Percentiles rank a stretch among this genome's conserved stretches.
Conservation (phyloP, 1,140 invertebrate genomes). For the Drosophila arizonae region DNA sequence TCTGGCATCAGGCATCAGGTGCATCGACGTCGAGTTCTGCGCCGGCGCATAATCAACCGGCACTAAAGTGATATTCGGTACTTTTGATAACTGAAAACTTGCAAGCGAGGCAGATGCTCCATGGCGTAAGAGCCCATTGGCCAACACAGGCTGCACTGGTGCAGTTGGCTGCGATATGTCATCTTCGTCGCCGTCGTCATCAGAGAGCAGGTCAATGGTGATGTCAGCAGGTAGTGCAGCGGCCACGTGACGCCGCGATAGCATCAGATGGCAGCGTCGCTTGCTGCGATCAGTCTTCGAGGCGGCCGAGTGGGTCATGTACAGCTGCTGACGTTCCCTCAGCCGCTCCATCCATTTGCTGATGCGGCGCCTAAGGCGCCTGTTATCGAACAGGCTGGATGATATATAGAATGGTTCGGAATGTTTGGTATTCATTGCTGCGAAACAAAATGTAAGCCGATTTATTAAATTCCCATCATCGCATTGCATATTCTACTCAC, state of each 20-base stretch:
- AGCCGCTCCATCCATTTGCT: conserved; percentile 65
- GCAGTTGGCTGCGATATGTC: neutral
- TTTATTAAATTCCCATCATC: neutral
- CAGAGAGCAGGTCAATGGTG: conserved; percentile 78
- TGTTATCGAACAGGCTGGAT: conserved; percentile 66
- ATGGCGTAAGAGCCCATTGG: conserved; percentile 3
- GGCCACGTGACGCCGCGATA: conserved; percentile 46
- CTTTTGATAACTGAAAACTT: conserved; percentile 23
- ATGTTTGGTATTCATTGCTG: conserved; percentile 75
- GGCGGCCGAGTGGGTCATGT: conserved; percentile 31
- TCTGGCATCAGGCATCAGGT: conserved; percentile 20
- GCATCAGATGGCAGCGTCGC: conserved; percentile 18
- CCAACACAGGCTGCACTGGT: neutral
- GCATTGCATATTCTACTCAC: conserved; percentile 4
- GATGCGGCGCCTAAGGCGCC: conserved; percentile 66
- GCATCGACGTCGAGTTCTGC: conserved; percentile 31
- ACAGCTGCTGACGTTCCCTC: conserved; percentile 48
- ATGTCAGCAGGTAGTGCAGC: conserved; percentile 54
- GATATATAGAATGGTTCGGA: conserved; percentile 79
- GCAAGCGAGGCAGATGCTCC: neutral
- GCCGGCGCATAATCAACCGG: conserved; percentile 44
- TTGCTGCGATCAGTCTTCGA: conserved; percentile 63
- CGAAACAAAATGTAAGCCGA: neutral
- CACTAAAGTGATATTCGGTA: conserved; percentile 55
- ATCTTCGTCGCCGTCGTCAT: conserved; percentile 41